These are phyloP conservation scores for Malachius bipustulatus DNA, from an alignment of 2,888 invertebrate genomes.

Conservation along the genomic window DNA sequence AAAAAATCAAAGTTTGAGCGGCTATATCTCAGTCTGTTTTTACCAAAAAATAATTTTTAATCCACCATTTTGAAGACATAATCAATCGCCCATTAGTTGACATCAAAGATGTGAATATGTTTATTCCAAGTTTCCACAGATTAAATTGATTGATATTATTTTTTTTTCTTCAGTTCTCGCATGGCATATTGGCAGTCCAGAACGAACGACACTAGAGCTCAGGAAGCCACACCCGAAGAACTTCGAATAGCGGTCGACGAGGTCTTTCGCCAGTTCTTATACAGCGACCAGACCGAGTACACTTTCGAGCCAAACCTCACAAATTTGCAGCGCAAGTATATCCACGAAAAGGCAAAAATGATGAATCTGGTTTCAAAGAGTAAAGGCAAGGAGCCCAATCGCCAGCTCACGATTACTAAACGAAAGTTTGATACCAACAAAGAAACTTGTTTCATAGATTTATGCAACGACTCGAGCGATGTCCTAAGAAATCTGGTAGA, in stretches of 20 bases:
- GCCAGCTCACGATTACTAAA: conserved; percentile 20
- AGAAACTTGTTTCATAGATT: neutral
- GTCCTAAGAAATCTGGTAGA: neutral
- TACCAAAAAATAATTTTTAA: no score
- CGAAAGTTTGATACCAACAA: conserved; percentile 5
- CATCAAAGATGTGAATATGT: no score
- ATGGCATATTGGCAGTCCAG: neutral
- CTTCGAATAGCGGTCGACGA: conserved; percentile 28
- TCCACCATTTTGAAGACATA: no score
- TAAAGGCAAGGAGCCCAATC: conserved; percentile 51
- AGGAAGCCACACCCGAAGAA: conserved; percentile 26
- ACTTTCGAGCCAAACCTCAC: conserved; percentile 57
- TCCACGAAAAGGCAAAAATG: conserved; percentile 57
- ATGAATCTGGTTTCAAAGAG: conserved; percentile 70
- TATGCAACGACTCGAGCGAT: neutral
- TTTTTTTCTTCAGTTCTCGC: neutral
- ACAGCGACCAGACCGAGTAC: conserved; percentile 22
- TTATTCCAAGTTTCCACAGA: no score
- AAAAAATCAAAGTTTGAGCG: no score
- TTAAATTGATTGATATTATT: no score
- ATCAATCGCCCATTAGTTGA: no score
- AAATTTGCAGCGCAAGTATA: conserved; percentile 66
- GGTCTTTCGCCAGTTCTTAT: conserved; percentile 26
- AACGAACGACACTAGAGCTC: neutral
- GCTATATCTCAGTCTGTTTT: no score